Evolutionary conservation across 2,888 invertebrate species (phyloP), one percentile per base, ranked within the genome.

Genomic region (Lycaena phlaeas): DNA sequence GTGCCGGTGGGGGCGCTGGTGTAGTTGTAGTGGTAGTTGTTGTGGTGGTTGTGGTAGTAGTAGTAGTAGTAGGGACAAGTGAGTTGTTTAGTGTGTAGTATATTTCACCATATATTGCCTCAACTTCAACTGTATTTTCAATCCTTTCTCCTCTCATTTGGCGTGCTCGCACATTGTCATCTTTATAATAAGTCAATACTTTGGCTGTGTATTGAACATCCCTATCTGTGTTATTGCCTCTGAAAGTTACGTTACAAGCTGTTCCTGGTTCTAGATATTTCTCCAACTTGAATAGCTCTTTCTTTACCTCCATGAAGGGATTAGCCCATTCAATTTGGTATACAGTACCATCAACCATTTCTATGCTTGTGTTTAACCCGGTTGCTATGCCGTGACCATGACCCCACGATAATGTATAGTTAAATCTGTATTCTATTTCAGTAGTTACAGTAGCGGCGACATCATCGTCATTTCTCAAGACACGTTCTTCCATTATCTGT

Each of bases 241-340:
- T 85, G 11, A 95, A 85, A 0, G 92, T 93, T 0, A 94, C 92
- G 65, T 95, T 94, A 38, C 93, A 89, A 2, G 90, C 93, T 0
- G 94, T 94, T 17, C 92, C 94, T 2, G 92, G 90, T 62, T 90
- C 88, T 41, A 95, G 72, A 57, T 86, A 87, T 45, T 90, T 87
- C 59, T 89, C 87, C 11, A 91, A 85, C 27, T 87, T 88, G 54
- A 68, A 79, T 3, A 88, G 68, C 46, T 87, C 87, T 3, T 89
- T 88, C 48, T 78, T 86, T 38, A 81, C 84, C 36, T 86, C 85
- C 37, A 84, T 69, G 29, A 73, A 78, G 38, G 81, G 87, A 43
- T 87, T 86, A 1, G 92, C 92, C 95, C 94, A 95, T 51, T 87
- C 86, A 44, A 92, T 87, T 52, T 88, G 86, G 10, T 88, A 71